A percentile compares a stretch with the other conserved stretches of the same genome.
Evolutionary conservation across 2,797 vertebrate genomes (phyloP).

Genomic region (Sternarchorhynchus goeldii): DNA sequence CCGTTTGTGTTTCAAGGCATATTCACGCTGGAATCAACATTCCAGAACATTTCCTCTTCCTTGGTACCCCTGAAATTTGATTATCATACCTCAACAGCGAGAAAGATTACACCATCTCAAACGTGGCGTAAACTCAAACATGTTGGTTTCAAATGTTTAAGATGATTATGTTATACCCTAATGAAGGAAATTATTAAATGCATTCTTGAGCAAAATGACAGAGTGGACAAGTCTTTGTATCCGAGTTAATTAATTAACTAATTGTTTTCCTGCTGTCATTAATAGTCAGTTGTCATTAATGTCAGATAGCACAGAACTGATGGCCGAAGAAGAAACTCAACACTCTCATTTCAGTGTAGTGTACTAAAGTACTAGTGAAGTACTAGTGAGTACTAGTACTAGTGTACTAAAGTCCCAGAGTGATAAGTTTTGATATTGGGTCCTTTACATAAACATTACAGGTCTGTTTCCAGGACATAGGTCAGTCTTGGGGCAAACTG

Average conservation of each 20-base stretch:
- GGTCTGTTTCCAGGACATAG: no score
- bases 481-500: no score
- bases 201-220: neutral
- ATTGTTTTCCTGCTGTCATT: conserved; percentile 2
- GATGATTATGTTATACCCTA: neutral
- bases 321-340: conserved; percentile 9
- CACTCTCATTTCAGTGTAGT: conserved; percentile 37
- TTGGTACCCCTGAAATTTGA: conserved; percentile 63
- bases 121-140: conserved; percentile 28
- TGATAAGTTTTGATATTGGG: neutral
- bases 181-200: neutral
- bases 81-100: conserved; percentile 71
- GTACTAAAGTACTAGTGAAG: neutral
- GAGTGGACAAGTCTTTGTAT: neutral
- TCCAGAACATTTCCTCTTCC: conserved; percentile 74
- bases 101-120: conserved; percentile 65
- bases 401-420: neutral
- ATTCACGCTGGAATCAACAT: conserved; percentile 66
- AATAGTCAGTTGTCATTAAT: conserved; percentile 34
- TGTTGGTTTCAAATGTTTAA: neutral
- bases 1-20: neutral
- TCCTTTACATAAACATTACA: no score
- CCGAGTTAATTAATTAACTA: neutral
- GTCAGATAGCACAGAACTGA: conserved; percentile 26
- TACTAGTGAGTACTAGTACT: no score